phyloP scores from a whole-genome alignment of 2,113 vertebrate species.

The Otis tarda region DNA sequence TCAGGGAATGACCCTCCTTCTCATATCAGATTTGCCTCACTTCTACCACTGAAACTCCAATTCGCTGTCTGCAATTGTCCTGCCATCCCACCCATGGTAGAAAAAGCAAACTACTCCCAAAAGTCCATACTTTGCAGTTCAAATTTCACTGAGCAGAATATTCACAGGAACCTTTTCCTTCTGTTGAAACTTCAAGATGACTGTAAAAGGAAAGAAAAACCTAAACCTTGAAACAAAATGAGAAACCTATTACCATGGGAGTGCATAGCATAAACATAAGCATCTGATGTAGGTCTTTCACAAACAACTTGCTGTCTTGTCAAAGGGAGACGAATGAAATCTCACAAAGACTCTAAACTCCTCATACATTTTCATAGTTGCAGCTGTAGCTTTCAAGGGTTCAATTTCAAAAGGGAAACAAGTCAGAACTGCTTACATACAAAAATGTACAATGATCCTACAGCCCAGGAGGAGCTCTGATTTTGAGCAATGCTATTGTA shows the following conservation, averaged over 20 bases:
- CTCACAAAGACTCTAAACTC: slow-evolving; percentile 41
- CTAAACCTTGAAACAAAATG: slow-evolving; percentile 9
- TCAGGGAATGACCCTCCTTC: background rate
- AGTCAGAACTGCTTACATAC: background rate
- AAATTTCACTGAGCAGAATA: background rate
- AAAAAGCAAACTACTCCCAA: background rate
- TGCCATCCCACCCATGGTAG: background rate
- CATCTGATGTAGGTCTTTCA: slow-evolving; percentile 30
- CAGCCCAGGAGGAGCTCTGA: slow-evolving; percentile 3
- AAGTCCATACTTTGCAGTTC: background rate
- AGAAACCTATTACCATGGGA: slow-evolving; percentile 5
- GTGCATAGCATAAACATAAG: slow-evolving; percentile 13
- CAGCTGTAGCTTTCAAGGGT: slow-evolving; percentile 60
- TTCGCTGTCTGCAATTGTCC: background rate
- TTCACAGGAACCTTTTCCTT: background rate
- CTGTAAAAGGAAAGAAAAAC: background rate
- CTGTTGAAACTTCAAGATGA: background rate
- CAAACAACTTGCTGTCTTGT: slow-evolving; percentile 24
- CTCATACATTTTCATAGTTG: slow-evolving; percentile 66
- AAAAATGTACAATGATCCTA: background rate
- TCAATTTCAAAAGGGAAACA: slow-evolving; percentile 23
- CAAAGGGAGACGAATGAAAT: slow-evolving; percentile 15
- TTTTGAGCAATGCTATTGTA: slow-evolving; percentile 17
- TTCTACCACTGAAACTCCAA: background rate
- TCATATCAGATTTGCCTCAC: background rate